Percentiles rank a stretch among this genome's conserved stretches.
These are phyloP conservation scores for Agapornis canus DNA, from an alignment of 2,797 vertebrate genomes.

Conservation along the genomic window DNA sequence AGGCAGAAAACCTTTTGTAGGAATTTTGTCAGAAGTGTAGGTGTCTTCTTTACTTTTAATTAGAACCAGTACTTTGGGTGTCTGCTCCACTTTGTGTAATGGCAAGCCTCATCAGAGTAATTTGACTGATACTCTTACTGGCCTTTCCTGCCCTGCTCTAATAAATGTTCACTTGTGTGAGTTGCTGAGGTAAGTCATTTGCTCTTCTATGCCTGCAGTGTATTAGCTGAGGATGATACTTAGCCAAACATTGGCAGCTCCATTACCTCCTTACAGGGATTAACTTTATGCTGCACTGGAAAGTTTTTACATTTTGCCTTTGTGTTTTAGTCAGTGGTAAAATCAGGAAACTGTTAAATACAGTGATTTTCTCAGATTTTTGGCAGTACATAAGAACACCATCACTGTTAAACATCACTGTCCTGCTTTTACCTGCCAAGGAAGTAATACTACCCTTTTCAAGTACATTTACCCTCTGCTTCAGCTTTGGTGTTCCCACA, in stretches of 20 bases:
- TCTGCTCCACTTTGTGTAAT: not conserved
- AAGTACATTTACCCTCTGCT: conserved; percentile 33
- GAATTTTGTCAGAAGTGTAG: not conserved
- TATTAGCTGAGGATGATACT: not conserved
- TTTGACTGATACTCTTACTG: not conserved
- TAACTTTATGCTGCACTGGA: not conserved
- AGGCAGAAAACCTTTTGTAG: not conserved
- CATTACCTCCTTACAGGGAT: not conserved
- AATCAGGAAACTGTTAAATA: not conserved
- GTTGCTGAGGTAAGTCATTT: not conserved
- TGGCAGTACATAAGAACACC: not conserved
- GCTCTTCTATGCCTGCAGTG: not conserved
- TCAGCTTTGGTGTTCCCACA: conserved; percentile 16
- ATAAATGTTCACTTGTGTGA: not conserved
- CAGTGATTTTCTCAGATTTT: not conserved
- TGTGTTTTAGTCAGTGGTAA: not conserved
- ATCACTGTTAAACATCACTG: not conserved
- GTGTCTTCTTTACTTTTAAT: not conserved
- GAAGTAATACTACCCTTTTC: conserved; percentile 19
- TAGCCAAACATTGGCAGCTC: not conserved
- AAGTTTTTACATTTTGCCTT: not conserved
- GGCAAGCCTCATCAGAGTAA: not conserved
- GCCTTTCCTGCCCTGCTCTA: not conserved
- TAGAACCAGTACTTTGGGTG: not conserved
- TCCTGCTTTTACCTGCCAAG: not conserved